Percentiles rank a stretch among this genome's conserved stretches.
Conservation (phyloP, 2,113 vertebrate species). For the Sylvicapra grimmia region DNA sequence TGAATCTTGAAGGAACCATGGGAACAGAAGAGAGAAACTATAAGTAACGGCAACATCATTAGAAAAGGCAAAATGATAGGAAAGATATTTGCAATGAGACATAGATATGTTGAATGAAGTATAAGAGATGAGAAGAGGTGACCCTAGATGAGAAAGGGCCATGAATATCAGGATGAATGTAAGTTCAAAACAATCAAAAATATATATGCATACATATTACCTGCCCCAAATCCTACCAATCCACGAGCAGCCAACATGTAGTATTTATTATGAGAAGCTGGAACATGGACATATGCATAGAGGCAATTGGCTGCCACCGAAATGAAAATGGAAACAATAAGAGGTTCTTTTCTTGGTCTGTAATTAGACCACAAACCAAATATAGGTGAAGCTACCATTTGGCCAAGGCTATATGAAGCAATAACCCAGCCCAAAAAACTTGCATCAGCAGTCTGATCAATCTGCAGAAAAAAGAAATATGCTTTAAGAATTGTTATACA, state of each 20-base stretch:
- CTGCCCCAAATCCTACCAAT: conserved; percentile 95
- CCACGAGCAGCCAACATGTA: conserved; percentile 91
- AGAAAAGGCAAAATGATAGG: background rate
- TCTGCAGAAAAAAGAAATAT: conserved; percentile 76
- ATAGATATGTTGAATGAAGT: background rate
- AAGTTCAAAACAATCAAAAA: background rate
- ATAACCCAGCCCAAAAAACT: conserved; percentile 98
- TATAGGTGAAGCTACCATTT: conserved; percentile 94
- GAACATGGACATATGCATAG: conserved; percentile 89
- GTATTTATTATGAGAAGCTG: conserved; percentile 87
- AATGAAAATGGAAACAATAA: conserved; percentile 88
- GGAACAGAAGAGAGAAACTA: background rate
- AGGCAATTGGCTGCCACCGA: conserved; percentile 91
- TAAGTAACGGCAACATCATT: background rate
- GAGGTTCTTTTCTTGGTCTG: conserved; percentile 89
- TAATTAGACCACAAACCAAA: conserved; percentile 96
- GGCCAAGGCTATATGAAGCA: conserved; percentile 93
- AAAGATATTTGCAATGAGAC: background rate
- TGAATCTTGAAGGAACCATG: background rate
- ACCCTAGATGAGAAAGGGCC: background rate
- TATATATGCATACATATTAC: conserved; percentile 73
- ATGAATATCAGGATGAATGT: background rate
- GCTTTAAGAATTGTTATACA: background rate
- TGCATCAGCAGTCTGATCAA: conserved; percentile 85
- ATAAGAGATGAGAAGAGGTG: background rate